A percentile compares a stretch with the other conserved stretches of the same genome.
These are phyloP conservation scores for Paraplagusia blochii DNA, from an alignment of 2,113 vertebrate species.

Conservation along the genomic window DNA sequence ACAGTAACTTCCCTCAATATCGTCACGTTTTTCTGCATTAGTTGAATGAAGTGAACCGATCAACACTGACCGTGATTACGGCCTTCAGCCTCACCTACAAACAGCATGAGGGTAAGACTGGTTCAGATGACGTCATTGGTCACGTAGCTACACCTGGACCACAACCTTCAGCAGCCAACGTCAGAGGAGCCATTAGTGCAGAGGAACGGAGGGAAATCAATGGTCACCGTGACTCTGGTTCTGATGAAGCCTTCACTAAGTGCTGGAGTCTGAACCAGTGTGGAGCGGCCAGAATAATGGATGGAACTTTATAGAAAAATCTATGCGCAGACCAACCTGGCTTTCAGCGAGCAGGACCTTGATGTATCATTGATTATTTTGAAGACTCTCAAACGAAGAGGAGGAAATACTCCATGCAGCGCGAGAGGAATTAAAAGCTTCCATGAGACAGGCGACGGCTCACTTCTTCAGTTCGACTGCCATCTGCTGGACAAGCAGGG, in stretches of 20 bases:
- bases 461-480: constrained; percentile 35
- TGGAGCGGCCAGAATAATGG: constrained; percentile 47
- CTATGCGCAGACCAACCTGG: constrained; percentile 40
- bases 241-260: constrained; percentile 78
- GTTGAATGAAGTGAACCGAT: too few species aligned
- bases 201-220: constrained; percentile 82
- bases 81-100: not conserved
- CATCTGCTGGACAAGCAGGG: constrained; percentile 37
- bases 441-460: not conserved
- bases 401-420: not conserved
- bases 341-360: constrained; percentile 55
- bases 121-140: constrained; percentile 2
- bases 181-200: constrained; percentile 81
- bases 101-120: constrained; percentile 3
- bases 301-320: constrained; percentile 63
- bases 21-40: too few species aligned
- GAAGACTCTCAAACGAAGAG: constrained; percentile 12
- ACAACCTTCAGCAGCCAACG: constrained; percentile 66
- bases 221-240: constrained; percentile 77
- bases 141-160: constrained; percentile 21
- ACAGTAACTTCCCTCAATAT: too few species aligned
- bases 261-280: constrained; percentile 56
- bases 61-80: too few species aligned
- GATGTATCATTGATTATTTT: constrained; percentile 20
- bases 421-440: not conserved